Base-by-base conservation (phyloP, 2,888 invertebrate genomes). In the Dicyrtoma fusca region DNA sequence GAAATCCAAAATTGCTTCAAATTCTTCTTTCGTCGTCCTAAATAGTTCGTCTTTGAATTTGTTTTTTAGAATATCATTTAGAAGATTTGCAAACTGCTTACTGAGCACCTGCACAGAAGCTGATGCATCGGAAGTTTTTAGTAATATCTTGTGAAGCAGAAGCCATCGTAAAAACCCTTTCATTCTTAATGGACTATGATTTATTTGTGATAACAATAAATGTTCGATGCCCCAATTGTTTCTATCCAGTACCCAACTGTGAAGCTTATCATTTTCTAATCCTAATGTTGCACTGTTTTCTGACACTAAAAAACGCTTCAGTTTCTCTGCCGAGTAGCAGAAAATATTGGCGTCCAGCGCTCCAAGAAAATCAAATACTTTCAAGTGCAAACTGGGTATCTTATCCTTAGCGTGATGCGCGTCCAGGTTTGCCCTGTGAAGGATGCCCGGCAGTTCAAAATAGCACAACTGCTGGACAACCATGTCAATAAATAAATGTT, bases 401-500 rank as follows among this genome's bases (percentile, higher is more conserved):
- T 57, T 13, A 34, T 34, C 34, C 34, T 34, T 8, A 8, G 34
- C 8, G 34, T 34, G 4, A 5, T 34, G 34, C 4, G 34, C 34
- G 8, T 34, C 8, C 3, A 34, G 8, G 3, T 34, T 34, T 34
- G 34, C 3, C 34, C 34, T 34, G 34, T 8, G 8, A 34, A 8
- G 4, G 34, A 34, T 34, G 34, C 34, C 34, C 8, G 3, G 3
- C 4, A 34, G 34, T 34, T 51, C 21, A 51, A 5, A 34, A 34
- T 34, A 8, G 34, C 34, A 3, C 8, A 34, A 34, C 34, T 34
- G 61, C 17, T 17, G 8, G 25, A 17, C 11, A 11, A 69, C 53
- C 8, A 71, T 71, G 10, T 55, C 17, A 6, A 73, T 49, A n/a
- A 75, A 47, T 23, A 51, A n/a, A 26, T 70, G 34, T 49, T 75